A percentile compares a stretch with the other conserved stretches of the same genome.
Conservation (phyloP, 2,113 vertebrate genomes). For the Rhinogobius similis region DNA sequence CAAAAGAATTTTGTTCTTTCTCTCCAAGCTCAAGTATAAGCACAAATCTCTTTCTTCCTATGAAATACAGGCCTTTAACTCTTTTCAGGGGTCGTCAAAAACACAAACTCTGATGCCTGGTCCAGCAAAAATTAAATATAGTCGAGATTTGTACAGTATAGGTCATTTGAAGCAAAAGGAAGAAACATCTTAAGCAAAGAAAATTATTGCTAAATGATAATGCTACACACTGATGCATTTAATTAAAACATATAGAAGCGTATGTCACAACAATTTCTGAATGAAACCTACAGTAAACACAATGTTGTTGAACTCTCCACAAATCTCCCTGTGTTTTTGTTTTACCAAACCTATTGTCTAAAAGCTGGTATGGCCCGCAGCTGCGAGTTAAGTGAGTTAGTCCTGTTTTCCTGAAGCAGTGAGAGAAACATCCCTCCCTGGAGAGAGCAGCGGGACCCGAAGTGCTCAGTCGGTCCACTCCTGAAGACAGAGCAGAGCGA, state of each 20-base stretch:
- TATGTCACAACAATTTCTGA: no score
- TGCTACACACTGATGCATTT: no score
- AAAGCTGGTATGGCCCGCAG: background rate
- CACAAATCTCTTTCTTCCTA: no score
- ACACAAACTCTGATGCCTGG: background rate
- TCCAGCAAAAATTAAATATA: background rate
- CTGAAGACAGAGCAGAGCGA: background rate
- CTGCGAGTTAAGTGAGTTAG: background rate
- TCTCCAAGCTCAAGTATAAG: no score
- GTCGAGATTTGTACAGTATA: background rate
- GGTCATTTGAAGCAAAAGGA: background rate
- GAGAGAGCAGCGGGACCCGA: slow-evolving; percentile 1
- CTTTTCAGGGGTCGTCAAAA: background rate
- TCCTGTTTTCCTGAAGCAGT: background rate
- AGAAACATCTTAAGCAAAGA: background rate
- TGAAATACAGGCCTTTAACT: background rate
- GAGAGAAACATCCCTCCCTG: slow-evolving; percentile 4
- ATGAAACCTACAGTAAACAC: no score
- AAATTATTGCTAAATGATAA: background rate
- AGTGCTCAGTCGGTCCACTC: background rate
- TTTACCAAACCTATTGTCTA: background rate
- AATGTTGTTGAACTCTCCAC: background rate
- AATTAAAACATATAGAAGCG: no score
- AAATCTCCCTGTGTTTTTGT: background rate
- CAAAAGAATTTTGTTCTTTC: no score